Evolutionary conservation across 1,140 invertebrate genomes (phyloP), one percentile per base, ranked within the genome.

Genomic region (Aphis gossypii): DNA sequence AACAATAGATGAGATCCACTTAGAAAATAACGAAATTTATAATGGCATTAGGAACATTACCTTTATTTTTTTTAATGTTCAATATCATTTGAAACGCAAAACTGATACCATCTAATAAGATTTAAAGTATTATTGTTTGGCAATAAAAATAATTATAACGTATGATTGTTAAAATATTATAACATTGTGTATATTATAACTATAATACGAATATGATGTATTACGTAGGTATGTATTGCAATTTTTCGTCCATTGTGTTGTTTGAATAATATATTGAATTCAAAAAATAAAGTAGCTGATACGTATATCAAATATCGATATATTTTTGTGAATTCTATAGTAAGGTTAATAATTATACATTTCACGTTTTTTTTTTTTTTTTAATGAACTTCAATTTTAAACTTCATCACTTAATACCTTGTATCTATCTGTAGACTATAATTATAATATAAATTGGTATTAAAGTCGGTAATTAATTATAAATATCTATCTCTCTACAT

Each of bases 131-230:
- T 68, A 38, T 44, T 44, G 89, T 56, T 92, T 89, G 21, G 54
- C 54, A 89, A 89, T 54, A 35, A 51, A 51, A 54, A 92, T 92
- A 82, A 92, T 92, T 84, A 51, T n/a, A 48, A 92, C 76, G 91
- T 83, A 82, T 82, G 68, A 92, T 92, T 89, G 87, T 89, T 56
- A 89, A 89, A 11, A 89, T 76, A 76, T 89, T 56, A 56, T 56
- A 89, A 89, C 87, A n/a, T 38, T 35, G 68, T 41, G 56, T 41
- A 23, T n/a, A 0, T 54, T 56, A 35, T 41, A 20, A 20, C 23
- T 38, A 35, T n/a, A 23, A 56, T 60, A 56, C 8, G n/a, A 76
- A n/a, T n/a, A n/a, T 76, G n/a, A n/a, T 76, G 30, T 76, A 76
- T 68, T 76, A 76, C 9, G 38, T 41, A 41, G 38, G 38, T 41